Evolutionary conservation across 2,888 invertebrate species (phyloP), one percentile per base, ranked within the genome.

Genomic region (Epistrophe eligans): DNA sequence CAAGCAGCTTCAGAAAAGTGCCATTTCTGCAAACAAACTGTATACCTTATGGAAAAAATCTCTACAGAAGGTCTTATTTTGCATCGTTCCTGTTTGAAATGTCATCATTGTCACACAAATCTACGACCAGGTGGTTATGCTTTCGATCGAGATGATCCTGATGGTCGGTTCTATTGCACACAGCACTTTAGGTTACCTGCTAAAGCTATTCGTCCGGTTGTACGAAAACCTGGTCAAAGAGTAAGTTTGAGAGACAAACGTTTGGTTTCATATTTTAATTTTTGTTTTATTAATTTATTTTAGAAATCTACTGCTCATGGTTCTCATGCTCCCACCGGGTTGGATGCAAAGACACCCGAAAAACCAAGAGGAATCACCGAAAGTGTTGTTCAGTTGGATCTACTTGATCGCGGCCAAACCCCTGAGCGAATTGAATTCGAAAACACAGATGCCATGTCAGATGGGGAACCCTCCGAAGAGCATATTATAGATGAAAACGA

Each of bases 401-500:
- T 93, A 15, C 88, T 93, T 84, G 93, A 93, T 89, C 91, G 92
- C 19, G 94, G 95, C 28, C 94, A 95, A 93, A 97, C 97, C 8
- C 97, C 97, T 0, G 97, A 97, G 91, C 94, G 97, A 90, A 95
- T 96, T 87, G 97, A 97, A 93, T 97, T 97, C 92, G 95, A 96
- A 90, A 96, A 96, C 92, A 93, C 95, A 15, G 95, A 95, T 35
- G 94, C 94, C 73, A 94, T 95, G 90, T 95, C 95, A 2, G 95
- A 95, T 90, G 93, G 93, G 57, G 95, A 95, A 89, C 95, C 95
- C 89, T 94, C 94, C 4, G 94, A 94, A 32, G 93, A 92, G 48
- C 95, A 95, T 92, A 97, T 97, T 93, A 97, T 98, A 93, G 98
- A 98, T 91, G 98, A 99, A 92, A 98, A 98, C 91, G 98, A 98